Percentiles rank a stretch among this genome's conserved stretches.
phyloP scores from a whole-genome alignment of 2,888 invertebrate species.

The Eutolmus rufibarbis region DNA sequence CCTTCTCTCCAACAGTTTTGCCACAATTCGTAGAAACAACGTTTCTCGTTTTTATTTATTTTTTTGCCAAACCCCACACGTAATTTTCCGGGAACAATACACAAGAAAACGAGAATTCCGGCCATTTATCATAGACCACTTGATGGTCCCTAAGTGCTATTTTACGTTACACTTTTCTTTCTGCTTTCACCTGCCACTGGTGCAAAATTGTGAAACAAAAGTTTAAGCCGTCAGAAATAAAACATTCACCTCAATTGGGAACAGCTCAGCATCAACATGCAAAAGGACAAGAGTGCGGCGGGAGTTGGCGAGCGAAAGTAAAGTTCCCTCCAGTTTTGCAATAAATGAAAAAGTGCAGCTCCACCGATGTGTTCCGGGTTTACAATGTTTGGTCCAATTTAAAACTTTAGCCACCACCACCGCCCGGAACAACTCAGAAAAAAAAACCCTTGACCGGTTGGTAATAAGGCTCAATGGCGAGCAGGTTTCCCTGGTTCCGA shows the following conservation, averaged over 20 bases:
- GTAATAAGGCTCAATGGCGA: background rate
- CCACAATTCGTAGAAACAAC: background rate
- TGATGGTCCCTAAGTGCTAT: slow-evolving; percentile 7
- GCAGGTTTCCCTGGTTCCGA: background rate
- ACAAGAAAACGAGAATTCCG: background rate
- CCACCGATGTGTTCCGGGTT: background rate
- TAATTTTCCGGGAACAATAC: background rate
- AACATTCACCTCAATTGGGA: slow-evolving; percentile 7
- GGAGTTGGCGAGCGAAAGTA: background rate
- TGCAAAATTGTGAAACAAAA: slow-evolving; percentile 13
- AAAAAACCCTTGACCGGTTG: background rate
- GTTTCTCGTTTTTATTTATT: background rate
- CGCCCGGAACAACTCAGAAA: background rate
- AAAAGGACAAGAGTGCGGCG: background rate
- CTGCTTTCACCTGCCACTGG: background rate
- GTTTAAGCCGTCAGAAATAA: slow-evolving; percentile 22
- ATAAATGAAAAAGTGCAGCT: background rate
- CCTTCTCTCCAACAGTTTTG: background rate
- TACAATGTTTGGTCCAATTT: slow-evolving; percentile 4
- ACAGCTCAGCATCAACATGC: background rate
- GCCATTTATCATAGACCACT: slow-evolving; percentile 11
- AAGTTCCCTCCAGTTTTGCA: background rate
- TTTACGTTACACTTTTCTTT: background rate
- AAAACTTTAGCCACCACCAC: background rate
- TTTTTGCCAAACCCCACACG: background rate